Evolutionary conservation across 1,140 invertebrate species (phyloP).

Genomic region (Notospermus geniculatus): DNA sequence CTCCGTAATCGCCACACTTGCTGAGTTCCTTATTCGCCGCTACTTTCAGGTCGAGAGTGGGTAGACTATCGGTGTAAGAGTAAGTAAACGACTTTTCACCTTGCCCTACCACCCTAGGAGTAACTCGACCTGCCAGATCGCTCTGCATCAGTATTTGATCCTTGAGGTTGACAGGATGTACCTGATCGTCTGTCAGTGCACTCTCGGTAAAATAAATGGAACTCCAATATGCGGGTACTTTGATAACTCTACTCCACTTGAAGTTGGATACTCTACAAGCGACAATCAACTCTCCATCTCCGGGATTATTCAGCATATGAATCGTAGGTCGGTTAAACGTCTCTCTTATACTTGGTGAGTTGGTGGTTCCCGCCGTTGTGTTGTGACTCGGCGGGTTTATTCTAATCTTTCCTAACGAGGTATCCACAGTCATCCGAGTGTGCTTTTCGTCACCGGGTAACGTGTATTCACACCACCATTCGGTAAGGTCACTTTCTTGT

Average conservation of each 20-base stretch:
- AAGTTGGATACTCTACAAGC: neutral
- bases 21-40: neutral
- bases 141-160: neutral
- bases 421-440: neutral
- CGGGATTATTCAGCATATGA: neutral
- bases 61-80: neutral
- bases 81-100: neutral
- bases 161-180: neutral
- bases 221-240: neutral
- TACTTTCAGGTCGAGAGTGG: neutral
- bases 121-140: neutral
- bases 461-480: constrained; percentile 1
- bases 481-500: neutral
- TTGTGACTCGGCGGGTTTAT: too few species aligned
- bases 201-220: constrained; percentile 1
- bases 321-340: neutral
- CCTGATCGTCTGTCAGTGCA: neutral
- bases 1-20: constrained; percentile 1
- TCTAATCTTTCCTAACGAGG: too few species aligned
- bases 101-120: neutral
- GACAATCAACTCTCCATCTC: neutral
- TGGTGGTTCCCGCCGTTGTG: too few species aligned
- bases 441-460: neutral
- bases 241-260: constrained; percentile 1
- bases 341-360: neutral